A percentile compares a stretch with the other conserved stretches of the same genome.
These are phyloP conservation scores for Nannoperca obscura DNA, from an alignment of 2,797 vertebrate genomes.

Conservation along the genomic window DNA sequence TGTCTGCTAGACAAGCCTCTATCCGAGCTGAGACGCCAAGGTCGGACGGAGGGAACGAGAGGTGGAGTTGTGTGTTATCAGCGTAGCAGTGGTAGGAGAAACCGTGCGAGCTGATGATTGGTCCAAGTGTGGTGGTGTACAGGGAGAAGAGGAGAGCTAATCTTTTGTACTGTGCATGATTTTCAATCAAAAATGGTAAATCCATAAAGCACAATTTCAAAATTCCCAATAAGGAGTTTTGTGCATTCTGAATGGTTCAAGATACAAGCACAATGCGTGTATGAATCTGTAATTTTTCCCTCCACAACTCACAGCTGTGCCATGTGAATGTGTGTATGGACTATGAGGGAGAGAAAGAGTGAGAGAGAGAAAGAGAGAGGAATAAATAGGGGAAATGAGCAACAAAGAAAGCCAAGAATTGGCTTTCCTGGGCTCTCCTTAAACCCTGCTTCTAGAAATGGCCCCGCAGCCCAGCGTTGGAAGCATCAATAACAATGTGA, in stretches of 20 bases:
- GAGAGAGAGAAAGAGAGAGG: not conserved
- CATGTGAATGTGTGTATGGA: not conserved
- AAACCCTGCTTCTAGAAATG: constrained; percentile 55
- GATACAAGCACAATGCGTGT: constrained; percentile 9
- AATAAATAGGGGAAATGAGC: constrained; percentile 36
- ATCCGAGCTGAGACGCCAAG: too few species aligned
- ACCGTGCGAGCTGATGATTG: too few species aligned
- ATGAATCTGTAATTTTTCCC: constrained; percentile 26
- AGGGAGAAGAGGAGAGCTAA: too few species aligned
- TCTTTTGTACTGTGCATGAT: not conserved
- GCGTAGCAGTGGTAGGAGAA: too few species aligned
- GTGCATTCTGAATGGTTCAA: constrained; percentile 3
- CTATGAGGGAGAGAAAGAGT: constrained; percentile 10
- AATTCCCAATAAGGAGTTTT: constrained; percentile 18
- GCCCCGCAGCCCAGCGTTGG: constrained; percentile 26
- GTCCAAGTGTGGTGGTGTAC: too few species aligned
- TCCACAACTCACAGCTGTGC: constrained; percentile 13
- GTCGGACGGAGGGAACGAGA: too few species aligned
- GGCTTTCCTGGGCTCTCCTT: constrained; percentile 40
- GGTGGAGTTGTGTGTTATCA: too few species aligned
- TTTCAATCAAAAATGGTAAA: not conserved
- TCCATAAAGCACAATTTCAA: constrained; percentile 19
- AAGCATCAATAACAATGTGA: constrained; percentile 51
- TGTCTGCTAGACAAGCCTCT: too few species aligned
- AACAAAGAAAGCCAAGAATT: constrained; percentile 35